Evolutionary conservation across 2,113 vertebrate genomes (phyloP), one percentile per base, ranked within the genome.

Genomic region (Sylvietta virens): DNA sequence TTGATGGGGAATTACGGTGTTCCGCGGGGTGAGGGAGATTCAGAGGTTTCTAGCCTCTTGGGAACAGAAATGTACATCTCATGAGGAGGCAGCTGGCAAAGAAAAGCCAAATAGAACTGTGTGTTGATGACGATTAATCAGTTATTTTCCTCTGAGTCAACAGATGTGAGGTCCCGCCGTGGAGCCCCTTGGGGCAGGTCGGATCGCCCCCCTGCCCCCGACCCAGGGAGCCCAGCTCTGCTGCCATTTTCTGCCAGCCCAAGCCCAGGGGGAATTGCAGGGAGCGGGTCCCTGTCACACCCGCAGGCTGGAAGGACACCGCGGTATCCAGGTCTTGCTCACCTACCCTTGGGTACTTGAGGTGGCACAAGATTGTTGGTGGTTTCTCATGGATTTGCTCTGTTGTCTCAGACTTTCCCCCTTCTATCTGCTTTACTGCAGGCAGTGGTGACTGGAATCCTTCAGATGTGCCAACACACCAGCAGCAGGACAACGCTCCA

Each of bases 211-310:
- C 23, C 26, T 10, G 24, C 13, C 45, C 26, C 22, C 5, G 9
- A 3, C 0, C 1, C 8, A 4, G 24, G 11, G 44, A 33, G 30
- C 30, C 20, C 7, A 9, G 14, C 30, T 37, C 42, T 0, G 24
- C 26, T 45, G 78, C n/a, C 5, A 7, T 28, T 35, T 67, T 26
- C 51, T 42, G 64, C 23, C 83, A 2, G 44, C 11, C 53, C 51
- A 8, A 35, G 24, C 4, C 53, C 39, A 2, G 2, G 0, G 1
- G 21, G 9, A 7, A 0, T 4, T 9, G 37, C 23, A 16, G 58
- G 7, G 61, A 30, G 13, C 15, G 1, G 53, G 47, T 11, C 53
- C 60, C 31, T 10, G 44, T 30, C 61, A 10, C 33, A 27, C 4
- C 10, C 1, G 4, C 12, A 12, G 26, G 11, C 13, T 21, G 11